Evolutionary conservation across 2,888 invertebrate species (phyloP).

Genomic region (Torymus auratus): DNA sequence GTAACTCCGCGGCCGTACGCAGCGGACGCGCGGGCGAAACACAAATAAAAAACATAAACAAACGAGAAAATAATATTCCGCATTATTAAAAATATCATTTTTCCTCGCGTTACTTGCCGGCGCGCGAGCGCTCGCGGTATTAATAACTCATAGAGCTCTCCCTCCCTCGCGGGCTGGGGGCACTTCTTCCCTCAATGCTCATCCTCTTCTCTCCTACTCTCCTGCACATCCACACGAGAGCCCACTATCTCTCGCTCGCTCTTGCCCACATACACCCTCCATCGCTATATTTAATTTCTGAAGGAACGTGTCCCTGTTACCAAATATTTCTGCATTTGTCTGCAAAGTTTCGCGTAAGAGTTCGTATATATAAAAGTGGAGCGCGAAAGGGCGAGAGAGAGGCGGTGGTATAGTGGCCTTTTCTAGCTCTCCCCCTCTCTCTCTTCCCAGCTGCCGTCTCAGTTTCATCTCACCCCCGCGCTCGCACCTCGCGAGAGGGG

Average conservation of each 20-base stretch:
- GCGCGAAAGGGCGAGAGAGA: background rate
- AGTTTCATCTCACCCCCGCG: slow-evolving; percentile 56
- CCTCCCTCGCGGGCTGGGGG: too few relatives aligned
- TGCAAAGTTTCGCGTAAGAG: slow-evolving; percentile 72
- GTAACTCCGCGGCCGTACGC: too few relatives aligned
- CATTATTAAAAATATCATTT: too few relatives aligned
- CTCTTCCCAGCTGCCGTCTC: slow-evolving; percentile 60
- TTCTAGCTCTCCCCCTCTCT: slow-evolving; percentile 50
- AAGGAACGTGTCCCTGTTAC: slow-evolving; percentile 72
- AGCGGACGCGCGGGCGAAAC: too few relatives aligned
- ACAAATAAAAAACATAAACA: too few relatives aligned
- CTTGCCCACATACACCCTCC: slow-evolving; percentile 29
- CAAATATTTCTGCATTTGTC: slow-evolving; percentile 74
- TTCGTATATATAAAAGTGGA: slow-evolving; percentile 62
- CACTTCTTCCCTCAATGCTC: too few relatives aligned
- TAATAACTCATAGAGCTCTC: too few relatives aligned
- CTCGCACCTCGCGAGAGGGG: slow-evolving; percentile 39
- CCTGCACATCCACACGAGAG: too few relatives aligned
- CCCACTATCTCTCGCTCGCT: slow-evolving; percentile 3
- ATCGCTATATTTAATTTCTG: slow-evolving; percentile 73
- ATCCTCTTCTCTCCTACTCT: too few relatives aligned
- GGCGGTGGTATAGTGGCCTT: slow-evolving; percentile 60
- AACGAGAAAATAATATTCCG: too few relatives aligned
- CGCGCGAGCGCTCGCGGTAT: too few relatives aligned
- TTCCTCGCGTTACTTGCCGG: too few relatives aligned